phyloP scores from a whole-genome alignment of 2,888 invertebrate species.

The Drosophila basisetae region DNA sequence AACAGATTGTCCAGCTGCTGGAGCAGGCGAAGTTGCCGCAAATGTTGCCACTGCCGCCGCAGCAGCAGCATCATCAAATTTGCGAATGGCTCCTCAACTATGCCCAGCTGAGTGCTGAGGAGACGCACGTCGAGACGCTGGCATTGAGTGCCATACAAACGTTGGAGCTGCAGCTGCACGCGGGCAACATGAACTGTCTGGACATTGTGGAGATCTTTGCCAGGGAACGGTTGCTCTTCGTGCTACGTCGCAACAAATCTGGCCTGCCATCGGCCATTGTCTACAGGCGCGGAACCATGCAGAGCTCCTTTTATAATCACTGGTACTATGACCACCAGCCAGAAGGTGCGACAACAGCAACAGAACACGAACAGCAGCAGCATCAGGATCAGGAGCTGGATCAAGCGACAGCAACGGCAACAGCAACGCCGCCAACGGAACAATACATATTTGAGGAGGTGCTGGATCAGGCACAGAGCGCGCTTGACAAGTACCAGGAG shows the following conservation, averaged over 20 bases:
- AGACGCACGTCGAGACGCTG: constrained; percentile 60
- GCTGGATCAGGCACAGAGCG: constrained; percentile 37
- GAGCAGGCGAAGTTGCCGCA: constrained; percentile 86
- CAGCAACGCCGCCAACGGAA: not conserved
- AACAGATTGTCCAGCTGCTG: constrained; percentile 86
- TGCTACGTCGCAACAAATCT: constrained; percentile 27
- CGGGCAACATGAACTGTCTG: constrained; percentile 69
- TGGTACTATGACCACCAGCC: constrained; percentile 61
- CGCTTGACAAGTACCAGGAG: constrained; percentile 28
- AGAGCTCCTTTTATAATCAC: constrained; percentile 20
- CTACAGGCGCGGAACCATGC: constrained; percentile 56
- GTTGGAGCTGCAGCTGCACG: constrained; percentile 48
- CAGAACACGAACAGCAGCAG: not conserved
- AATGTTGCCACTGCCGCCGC: constrained; percentile 43
- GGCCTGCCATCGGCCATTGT: constrained; percentile 71
- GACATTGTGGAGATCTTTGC: constrained; percentile 76
- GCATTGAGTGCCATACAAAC: constrained; percentile 75
- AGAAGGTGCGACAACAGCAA: not conserved
- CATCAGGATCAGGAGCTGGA: not conserved
- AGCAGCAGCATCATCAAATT: not conserved
- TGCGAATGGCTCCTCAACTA: constrained; percentile 78
- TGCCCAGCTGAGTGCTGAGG: constrained; percentile 56
- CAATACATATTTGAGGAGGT: constrained; percentile 37
- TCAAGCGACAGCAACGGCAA: not conserved
- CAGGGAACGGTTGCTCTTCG: constrained; percentile 55